Base-by-base conservation (phyloP, 2,113 vertebrate genomes). In the Pteropus alecto region DNA sequence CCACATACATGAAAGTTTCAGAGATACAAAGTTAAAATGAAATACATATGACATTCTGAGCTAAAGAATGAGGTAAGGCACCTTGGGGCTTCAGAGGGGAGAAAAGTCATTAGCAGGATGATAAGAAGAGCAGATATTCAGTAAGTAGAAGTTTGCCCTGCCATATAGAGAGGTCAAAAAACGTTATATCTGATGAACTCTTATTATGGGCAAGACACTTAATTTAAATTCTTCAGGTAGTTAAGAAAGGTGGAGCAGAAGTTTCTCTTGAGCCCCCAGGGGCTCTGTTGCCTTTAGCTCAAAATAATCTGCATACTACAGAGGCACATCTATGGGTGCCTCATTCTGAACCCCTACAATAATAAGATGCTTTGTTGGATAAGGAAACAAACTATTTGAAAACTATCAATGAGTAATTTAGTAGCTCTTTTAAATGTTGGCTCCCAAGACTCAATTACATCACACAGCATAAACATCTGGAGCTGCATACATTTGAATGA, bases 321-420 rank as follows among this genome's bases (percentile, higher is more conserved):
- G 35, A 81, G 35, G 56, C 16, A 41, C 35, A 81, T 41, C 35
- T 60, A 60, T 24, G 35, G 24, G 54, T 38, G n/a, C 60, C 78
- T 60, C 58, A 24, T 41, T 41, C 78, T 60, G 15, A 60, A 61
- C 24, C 60, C 78, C 56, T 60, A 61, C 35, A 81, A 61, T 60
- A 81, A 87, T 71, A 38, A 82, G 77, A 58, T 88, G n/a, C 43
- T 93, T 54, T 81, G 65, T 88, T 74, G 14, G 28, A 61, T 61
- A 89, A 88, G 60, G 26, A 70, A 63, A 81, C 5, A 74, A 60
- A 90, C 21, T 60, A 87, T 88, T 79, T 87, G 35, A 78, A 84
- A 95, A 84, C 26, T 86, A 38, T 46, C n/a, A 74, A 54, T 41
- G 22, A 93, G 76, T 93, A 93, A 71, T 48, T 87, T 67, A 87